phyloP scores from a whole-genome alignment of 2,113 vertebrate species.

The human region GRCh38 chr13:112723501-112724000 shows the following conservation, averaged over 20 bases:
- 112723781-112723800: neutral
- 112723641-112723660: neutral
- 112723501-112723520: neutral
- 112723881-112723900: neutral
- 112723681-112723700: too few relatives aligned
- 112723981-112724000: too few relatives aligned
- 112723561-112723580: too few relatives aligned
- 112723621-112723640: neutral
- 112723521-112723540: neutral
- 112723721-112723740: too few relatives aligned
- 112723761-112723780: too few relatives aligned
- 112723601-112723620: neutral
- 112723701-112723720: too few relatives aligned
- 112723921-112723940: neutral
- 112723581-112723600: neutral
- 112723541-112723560: neutral
- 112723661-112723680: too few relatives aligned
- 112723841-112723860: too few relatives aligned
- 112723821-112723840: too few relatives aligned
- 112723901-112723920: accelerated
- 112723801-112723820: neutral
- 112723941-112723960: neutral
- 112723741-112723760: too few relatives aligned
- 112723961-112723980: neutral
- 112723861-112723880: too few relatives aligned